A percentile compares a stretch with the other conserved stretches of the same genome.
phyloP scores from a whole-genome alignment of 2,888 invertebrate species.

The Tigriopus californicus region DNA sequence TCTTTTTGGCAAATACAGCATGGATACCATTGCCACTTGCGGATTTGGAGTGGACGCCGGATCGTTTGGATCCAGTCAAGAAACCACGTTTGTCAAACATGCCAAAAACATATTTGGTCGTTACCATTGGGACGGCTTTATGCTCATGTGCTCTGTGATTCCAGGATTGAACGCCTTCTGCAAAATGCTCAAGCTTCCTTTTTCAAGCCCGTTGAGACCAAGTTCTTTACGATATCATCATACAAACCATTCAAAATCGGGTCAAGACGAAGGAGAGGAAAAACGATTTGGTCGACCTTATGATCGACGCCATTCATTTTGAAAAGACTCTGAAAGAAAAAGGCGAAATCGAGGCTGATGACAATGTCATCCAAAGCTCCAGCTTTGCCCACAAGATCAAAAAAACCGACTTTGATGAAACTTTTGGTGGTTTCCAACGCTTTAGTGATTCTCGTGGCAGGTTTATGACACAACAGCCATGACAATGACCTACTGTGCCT shows the following conservation, averaged over 20 bases:
- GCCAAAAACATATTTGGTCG: background rate
- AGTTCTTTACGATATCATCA: background rate
- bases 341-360: background rate
- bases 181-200: background rate
- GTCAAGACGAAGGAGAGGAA: background rate
- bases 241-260: background rate
- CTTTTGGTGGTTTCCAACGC: slow-evolving; percentile 4
- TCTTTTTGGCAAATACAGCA: slow-evolving; percentile 4
- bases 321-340: background rate
- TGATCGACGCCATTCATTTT: slow-evolving; percentile 2
- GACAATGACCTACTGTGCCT: background rate
- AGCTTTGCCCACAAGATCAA: background rate
- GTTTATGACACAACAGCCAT: slow-evolving; percentile 13
- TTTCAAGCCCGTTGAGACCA: slow-evolving; percentile 1
- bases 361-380: background rate
- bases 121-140: background rate
- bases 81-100: slow-evolving; percentile 5
- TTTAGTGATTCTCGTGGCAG: background rate
- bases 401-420: background rate
- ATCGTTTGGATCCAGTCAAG: background rate
- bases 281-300: slow-evolving; percentile 7
- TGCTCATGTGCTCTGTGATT: background rate
- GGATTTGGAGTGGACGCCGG: slow-evolving; percentile 9
- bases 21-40: slow-evolving; percentile 9
- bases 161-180: background rate